phyloP scores from a whole-genome alignment of 2,888 invertebrate genomes.

The Pheosia tremula region DNA sequence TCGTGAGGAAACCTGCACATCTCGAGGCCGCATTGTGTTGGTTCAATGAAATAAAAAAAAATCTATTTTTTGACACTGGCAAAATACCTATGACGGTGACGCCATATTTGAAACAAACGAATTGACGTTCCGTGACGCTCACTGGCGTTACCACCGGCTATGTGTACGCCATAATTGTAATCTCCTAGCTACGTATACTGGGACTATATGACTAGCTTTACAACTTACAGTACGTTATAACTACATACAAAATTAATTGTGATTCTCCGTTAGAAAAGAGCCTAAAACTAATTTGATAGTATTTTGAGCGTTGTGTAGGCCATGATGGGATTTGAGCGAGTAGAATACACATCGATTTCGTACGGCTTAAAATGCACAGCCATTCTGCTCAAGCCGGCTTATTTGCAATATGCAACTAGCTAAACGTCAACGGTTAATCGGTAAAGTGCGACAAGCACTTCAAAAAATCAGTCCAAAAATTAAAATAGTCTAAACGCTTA shows the following conservation, averaged over 20 bases:
- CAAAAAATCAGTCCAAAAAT: background rate
- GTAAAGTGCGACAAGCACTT: background rate
- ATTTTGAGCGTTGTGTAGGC: background rate
- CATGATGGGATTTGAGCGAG: background rate
- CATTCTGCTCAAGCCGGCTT: background rate
- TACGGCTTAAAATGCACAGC: background rate
- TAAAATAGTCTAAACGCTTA: background rate
- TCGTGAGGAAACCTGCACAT: no score
- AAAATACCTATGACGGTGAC: no score
- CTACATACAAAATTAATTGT: slow-evolving; percentile 4
- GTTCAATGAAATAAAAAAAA: no score
- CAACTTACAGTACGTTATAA: slow-evolving; percentile 29
- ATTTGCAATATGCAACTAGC: background rate
- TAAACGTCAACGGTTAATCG: background rate
- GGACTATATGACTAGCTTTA: slow-evolving; percentile 49
- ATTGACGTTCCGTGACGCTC: no score
- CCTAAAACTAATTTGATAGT: background rate
- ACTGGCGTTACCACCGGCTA: background rate
- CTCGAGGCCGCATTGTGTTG: no score
- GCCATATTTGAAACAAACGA: no score
- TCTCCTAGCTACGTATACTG: slow-evolving; percentile 19
- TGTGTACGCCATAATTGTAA: background rate
- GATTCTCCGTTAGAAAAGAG: background rate
- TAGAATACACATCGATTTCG: background rate
- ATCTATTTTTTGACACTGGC: no score